Percentiles rank a stretch among this genome's conserved stretches.
phyloP scores from a whole-genome alignment of 1,140 invertebrate genomes.

The Drosophila sulfurigaster region DNA sequence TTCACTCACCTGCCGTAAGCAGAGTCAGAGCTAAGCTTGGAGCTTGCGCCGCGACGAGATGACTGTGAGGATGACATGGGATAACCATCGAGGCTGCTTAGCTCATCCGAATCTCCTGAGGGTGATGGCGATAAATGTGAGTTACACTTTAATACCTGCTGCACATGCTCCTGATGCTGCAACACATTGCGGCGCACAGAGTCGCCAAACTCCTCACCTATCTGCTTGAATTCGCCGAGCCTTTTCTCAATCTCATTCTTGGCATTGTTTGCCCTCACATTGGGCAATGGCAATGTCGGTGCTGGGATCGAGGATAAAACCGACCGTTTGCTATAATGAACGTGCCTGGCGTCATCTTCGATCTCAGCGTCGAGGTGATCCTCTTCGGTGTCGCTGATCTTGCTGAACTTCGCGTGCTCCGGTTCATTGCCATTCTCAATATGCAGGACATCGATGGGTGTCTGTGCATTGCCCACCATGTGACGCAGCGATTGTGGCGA shows the following conservation, averaged over 20 bases:
- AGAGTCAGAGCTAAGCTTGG: conserved; percentile 87
- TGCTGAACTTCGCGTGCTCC: conserved; percentile 77
- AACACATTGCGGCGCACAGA: conserved; percentile 53
- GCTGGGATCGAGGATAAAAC: conserved; percentile 37
- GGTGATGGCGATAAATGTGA: conserved; percentile 52
- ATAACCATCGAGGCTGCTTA: conserved; percentile 79
- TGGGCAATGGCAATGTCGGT: conserved; percentile 49
- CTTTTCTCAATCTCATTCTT: conserved; percentile 78
- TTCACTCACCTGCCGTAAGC: conserved; percentile 89
- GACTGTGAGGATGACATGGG: conserved; percentile 73
- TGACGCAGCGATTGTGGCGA: conserved; percentile 71
- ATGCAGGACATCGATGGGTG: conserved; percentile 69
- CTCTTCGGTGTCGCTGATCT: conserved; percentile 78
- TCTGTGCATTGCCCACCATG: conserved; percentile 79
- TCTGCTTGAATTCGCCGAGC: conserved; percentile 70
- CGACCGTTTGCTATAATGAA: conserved; percentile 22
- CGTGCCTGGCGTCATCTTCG: conserved; percentile 50
- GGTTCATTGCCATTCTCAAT: conserved; percentile 74
- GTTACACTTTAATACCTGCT: conserved; percentile 21
- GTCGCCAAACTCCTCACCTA: conserved; percentile 61
- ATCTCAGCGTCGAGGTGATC: conserved; percentile 47
- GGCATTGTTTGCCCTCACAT: conserved; percentile 80
- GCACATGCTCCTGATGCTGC: conserved; percentile 13
- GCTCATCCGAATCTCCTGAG: conserved; percentile 78
- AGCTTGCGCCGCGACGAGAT: conserved; percentile 65